A percentile compares a stretch with the other conserved stretches of the same genome.
Evolutionary conservation across 2,113 vertebrate species (phyloP).

Genomic region (Lepisosteus oculatus): DNA sequence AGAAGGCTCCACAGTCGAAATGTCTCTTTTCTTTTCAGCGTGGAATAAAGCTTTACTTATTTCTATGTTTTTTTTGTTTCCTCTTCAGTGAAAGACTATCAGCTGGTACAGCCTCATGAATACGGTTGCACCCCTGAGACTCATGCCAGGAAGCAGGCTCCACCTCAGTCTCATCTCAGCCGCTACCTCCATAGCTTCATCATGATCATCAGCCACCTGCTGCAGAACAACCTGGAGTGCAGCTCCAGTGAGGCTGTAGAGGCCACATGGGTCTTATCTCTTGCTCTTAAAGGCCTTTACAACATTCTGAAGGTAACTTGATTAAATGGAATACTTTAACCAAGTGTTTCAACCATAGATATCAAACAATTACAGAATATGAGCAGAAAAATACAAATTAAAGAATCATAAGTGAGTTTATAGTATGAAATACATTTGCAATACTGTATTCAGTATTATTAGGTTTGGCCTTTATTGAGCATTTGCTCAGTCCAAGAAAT

Average conservation of each 20-base stretch:
- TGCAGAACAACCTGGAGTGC: constrained; percentile 78
- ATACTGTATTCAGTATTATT: no score
- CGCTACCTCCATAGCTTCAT: constrained; percentile 86
- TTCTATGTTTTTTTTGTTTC: not conserved
- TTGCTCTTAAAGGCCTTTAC: constrained; percentile 92
- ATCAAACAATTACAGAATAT: no score
- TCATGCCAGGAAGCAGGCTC: constrained; percentile 26
- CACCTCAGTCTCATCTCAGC: constrained; percentile 64
- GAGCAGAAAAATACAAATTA: no score
- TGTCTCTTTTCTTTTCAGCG: no score
- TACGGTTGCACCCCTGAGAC: constrained; percentile 37
- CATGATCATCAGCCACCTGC: constrained; percentile 81
- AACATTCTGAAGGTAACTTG: constrained; percentile 81
- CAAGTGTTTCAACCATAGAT: no score
- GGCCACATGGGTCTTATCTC: constrained; percentile 89
- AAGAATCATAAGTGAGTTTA: no score
- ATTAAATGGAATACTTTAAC: no score
- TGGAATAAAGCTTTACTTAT: no score
- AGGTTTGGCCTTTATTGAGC: no score
- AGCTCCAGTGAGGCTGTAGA: constrained; percentile 83
- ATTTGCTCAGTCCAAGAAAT: no score
- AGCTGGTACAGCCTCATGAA: constrained; percentile 80
- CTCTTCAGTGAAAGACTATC: constrained; percentile 87
- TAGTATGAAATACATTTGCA: no score
- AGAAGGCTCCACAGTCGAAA: no score